phyloP scores from a whole-genome alignment of 2,797 vertebrate species.

The Monodelphis domestica region DNA sequence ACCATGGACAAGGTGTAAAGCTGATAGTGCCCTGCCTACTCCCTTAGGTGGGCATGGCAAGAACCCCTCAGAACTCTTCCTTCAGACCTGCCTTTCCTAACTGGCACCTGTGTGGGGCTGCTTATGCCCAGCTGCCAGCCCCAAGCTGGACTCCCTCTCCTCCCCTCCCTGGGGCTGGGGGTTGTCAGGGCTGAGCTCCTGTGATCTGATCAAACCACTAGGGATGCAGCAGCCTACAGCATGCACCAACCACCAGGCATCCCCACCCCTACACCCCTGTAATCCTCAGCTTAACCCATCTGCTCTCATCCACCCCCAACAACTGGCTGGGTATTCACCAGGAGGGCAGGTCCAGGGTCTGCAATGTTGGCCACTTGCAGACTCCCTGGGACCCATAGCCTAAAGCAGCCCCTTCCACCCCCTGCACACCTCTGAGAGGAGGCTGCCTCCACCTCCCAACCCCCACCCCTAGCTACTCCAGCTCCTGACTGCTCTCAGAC shows the following conservation, averaged over 20 bases:
- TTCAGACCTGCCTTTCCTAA: background rate
- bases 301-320: slow-evolving; percentile 1
- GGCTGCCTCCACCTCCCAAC: background rate
- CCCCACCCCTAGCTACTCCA: background rate
- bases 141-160: background rate
- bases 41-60: background rate
- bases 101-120: too few species aligned
- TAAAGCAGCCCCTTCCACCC: background rate
- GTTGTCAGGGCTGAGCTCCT: slow-evolving; percentile 29
- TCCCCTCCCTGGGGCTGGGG: background rate
- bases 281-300: slow-evolving; percentile 62
- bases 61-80: background rate
- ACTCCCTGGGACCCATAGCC: background rate
- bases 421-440: background rate
- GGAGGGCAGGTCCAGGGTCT: background rate
- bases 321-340: background rate
- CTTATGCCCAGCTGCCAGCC: background rate
- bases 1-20: too few species aligned
- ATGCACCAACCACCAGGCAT: background rate
- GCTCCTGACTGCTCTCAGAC: background rate
- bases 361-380: background rate
- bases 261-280: slow-evolving; percentile 56
- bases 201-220: slow-evolving; percentile 85
- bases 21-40: too few species aligned
- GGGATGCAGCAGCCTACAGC: slow-evolving; percentile 47